phyloP scores from a whole-genome alignment of 2,797 vertebrate species.

The Labroides dimidiatus region DNA sequence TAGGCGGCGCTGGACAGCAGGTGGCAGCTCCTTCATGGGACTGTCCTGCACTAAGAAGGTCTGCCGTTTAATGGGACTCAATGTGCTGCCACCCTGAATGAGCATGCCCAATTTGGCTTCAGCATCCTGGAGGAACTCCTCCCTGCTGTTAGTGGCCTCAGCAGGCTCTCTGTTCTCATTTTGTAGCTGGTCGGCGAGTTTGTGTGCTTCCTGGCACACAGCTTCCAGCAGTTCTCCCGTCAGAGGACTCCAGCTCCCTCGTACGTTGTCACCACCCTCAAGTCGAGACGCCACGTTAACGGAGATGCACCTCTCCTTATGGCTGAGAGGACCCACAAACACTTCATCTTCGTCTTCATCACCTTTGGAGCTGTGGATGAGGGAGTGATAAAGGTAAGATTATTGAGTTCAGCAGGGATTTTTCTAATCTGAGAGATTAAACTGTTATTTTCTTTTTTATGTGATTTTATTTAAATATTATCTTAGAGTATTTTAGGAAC shows the following conservation, averaged over 20 bases:
- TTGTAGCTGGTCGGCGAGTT: slow-evolving; percentile 86
- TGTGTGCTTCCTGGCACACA: slow-evolving; percentile 90
- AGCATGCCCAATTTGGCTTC: slow-evolving; percentile 83
- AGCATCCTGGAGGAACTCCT: slow-evolving; percentile 86
- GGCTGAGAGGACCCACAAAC: slow-evolving; percentile 85
- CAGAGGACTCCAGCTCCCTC: slow-evolving; percentile 85
- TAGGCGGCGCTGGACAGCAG: slow-evolving; percentile 78
- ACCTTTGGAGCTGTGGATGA: slow-evolving; percentile 82
- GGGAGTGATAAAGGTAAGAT: slow-evolving; percentile 2
- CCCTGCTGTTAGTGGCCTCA: slow-evolving; percentile 18
- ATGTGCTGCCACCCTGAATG: slow-evolving; percentile 54
- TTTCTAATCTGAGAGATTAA: too few species aligned
- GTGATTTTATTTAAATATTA: too few species aligned
- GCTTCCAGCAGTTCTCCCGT: slow-evolving; percentile 87
- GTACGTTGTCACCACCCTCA: slow-evolving; percentile 23
- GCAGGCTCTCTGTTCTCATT: neutral
- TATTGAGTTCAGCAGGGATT: neutral
- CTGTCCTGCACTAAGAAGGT: slow-evolving; percentile 90
- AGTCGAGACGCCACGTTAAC: slow-evolving; percentile 53
- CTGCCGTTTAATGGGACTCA: slow-evolving; percentile 89
- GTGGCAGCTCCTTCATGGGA: slow-evolving; percentile 84
- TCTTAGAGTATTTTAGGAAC: too few species aligned
- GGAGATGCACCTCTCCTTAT: slow-evolving; percentile 85
- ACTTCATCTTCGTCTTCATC: slow-evolving; percentile 88
- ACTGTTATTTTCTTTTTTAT: too few species aligned